Percentiles rank a stretch among this genome's conserved stretches.
Evolutionary conservation across 2,113 vertebrate genomes (phyloP).

Genomic region (Tricholaema leucomelas): DNA sequence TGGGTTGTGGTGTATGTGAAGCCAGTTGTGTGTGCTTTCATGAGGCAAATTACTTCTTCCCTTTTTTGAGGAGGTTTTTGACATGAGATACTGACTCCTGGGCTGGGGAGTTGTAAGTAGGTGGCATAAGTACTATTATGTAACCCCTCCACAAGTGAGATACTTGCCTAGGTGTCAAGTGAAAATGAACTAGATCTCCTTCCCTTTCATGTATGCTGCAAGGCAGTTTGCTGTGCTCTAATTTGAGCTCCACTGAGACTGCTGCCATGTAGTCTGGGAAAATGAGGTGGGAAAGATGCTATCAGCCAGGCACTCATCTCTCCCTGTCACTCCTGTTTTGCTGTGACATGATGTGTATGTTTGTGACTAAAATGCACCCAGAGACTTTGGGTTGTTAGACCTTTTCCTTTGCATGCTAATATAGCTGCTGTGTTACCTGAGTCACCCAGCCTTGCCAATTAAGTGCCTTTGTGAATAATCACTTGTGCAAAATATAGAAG

Average conservation of each 20-base stretch:
- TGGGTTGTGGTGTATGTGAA: neutral
- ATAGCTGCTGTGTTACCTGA: neutral
- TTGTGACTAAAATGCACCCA: neutral
- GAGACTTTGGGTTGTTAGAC: neutral
- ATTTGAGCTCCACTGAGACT: neutral
- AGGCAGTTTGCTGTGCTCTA: neutral
- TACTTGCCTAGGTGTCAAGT: neutral
- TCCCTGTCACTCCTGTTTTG: neutral
- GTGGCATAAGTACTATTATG: neutral
- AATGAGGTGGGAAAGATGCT: neutral
- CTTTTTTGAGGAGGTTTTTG: neutral
- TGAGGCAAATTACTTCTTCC: neutral
- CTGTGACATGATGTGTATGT: neutral
- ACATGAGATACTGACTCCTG: neutral
- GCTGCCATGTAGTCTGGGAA: neutral
- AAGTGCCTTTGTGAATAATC: neutral
- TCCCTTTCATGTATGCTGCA: neutral
- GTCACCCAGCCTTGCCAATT: neutral
- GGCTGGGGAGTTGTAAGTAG: neutral
- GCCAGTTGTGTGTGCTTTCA: rapidly evolving
- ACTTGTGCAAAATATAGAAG: neutral
- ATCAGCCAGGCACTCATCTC: neutral
- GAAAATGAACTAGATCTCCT: neutral
- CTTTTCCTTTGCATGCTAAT: neutral
- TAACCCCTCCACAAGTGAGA: neutral